A percentile compares a stretch with the other conserved stretches of the same genome.
These are phyloP conservation scores for Crypturellus undulatus DNA, from an alignment of 2,113 vertebrate genomes.

Conservation along the genomic window DNA sequence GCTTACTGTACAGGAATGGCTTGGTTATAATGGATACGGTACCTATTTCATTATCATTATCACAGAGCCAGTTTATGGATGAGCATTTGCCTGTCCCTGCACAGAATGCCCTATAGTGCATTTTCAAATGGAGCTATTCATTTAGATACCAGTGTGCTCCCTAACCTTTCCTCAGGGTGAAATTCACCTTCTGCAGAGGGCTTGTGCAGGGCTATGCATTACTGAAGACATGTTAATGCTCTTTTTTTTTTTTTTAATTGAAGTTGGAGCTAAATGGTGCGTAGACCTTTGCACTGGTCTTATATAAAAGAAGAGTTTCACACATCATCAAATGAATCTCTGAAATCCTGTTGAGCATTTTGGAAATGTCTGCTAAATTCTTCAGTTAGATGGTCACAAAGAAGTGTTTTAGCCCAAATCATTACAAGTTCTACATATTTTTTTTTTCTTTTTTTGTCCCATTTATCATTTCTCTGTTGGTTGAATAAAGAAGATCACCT, in stretches of 20 bases:
- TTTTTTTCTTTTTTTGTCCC: not conserved
- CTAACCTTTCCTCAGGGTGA: not conserved
- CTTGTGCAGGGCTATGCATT: not conserved
- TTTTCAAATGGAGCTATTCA: not conserved
- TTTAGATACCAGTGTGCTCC: not conserved
- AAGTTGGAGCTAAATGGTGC: not conserved
- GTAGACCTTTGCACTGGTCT: not conserved
- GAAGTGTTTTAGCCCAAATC: not conserved
- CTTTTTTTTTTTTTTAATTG: not conserved
- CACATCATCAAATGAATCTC: not conserved
- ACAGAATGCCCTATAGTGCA: not conserved
- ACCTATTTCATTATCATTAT: not conserved
- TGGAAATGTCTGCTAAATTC: not conserved
- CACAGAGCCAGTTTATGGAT: not conserved
- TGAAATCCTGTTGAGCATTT: not conserved
- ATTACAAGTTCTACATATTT: not conserved
- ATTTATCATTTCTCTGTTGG: not conserved
- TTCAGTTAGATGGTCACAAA: not conserved
- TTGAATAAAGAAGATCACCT: not conserved
- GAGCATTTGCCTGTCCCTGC: not conserved
- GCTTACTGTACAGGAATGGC: not conserved
- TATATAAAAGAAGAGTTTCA: not conserved
- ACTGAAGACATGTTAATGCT: not conserved
- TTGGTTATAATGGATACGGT: not conserved
- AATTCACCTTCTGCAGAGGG: not conserved